Conservation (phyloP, 2,113 vertebrate species). For the Phainopepla nitens region DNA sequence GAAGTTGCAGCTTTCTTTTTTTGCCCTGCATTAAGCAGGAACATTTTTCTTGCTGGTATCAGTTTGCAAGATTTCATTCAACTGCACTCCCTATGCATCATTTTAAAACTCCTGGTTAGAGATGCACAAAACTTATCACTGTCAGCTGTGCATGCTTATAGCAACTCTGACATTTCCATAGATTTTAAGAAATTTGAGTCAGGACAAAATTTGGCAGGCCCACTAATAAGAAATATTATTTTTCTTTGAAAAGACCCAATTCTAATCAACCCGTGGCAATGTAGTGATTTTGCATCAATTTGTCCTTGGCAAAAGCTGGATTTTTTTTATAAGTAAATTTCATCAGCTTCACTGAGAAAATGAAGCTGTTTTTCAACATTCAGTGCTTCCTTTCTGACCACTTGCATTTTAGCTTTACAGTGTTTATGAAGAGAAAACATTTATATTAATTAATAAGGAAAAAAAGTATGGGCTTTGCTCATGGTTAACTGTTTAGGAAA, state of each 20-base stretch:
- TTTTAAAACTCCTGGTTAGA: not conserved
- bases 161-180: constrained; percentile 3
- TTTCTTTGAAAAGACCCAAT: not conserved
- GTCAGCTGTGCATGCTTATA: not conserved
- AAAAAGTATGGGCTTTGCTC: rapidly evolving
- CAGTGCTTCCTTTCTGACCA: not conserved
- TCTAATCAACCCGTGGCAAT: not conserved
- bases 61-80: not conserved
- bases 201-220: not conserved
- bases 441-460: not conserved
- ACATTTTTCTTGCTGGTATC: constrained; percentile 15
- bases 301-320: not conserved
- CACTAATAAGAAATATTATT: constrained; percentile 35
- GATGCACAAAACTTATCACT: constrained; percentile 14
- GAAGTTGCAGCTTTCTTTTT: not conserved
- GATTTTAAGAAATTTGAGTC: constrained; percentile 34
- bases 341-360: not conserved
- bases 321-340: not conserved
- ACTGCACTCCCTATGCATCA: not conserved
- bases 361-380: not conserved
- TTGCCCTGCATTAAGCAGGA: not conserved
- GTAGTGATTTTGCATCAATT: not conserved
- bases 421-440: not conserved
- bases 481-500: not conserved
- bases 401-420: not conserved